These are phyloP conservation scores for Stichodactyla mertensii DNA, from an alignment of 64 coral and sea anemone genomes.

Conservation along the genomic window DNA sequence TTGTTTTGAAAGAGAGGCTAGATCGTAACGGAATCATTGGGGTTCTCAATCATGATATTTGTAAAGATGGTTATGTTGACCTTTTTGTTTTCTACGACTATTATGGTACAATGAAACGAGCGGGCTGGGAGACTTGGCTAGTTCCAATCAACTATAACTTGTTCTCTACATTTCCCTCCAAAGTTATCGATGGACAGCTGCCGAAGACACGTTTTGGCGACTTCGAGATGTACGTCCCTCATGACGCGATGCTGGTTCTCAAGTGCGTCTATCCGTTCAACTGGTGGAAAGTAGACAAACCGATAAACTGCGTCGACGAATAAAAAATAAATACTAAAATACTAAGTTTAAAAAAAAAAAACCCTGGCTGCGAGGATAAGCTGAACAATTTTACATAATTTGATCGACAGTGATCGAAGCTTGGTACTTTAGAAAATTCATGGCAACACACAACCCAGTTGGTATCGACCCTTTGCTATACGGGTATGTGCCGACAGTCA, in stretches of 20 bases:
- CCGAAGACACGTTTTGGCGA: conserved; percentile 10
- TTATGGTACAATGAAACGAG: background rate
- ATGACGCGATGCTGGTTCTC: background rate
- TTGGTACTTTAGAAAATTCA: too few species aligned
- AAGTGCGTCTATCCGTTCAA: background rate
- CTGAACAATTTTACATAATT: too few species aligned
- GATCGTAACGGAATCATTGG: background rate
- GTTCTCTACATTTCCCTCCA: background rate
- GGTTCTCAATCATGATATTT: background rate
- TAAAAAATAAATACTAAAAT: background rate
- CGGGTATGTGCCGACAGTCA: too few species aligned
- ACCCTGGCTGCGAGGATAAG: too few species aligned
- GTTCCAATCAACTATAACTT: conserved; percentile 19
- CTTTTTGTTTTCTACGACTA: conserved; percentile 5
- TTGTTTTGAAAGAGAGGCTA: too few species aligned
- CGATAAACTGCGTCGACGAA: background rate
- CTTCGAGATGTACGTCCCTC: background rate
- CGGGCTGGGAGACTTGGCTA: background rate
- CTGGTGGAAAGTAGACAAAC: conserved; percentile 2
- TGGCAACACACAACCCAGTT: too few species aligned
- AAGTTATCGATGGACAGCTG: background rate
- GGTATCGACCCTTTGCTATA: too few species aligned
- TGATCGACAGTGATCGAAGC: too few species aligned
- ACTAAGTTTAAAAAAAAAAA: too few species aligned
- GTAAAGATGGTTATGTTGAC: background rate